Evolutionary conservation across 2,113 vertebrate genomes (phyloP), one percentile per base, ranked within the genome.

Genomic region (Melanostigma gelatinosum): DNA sequence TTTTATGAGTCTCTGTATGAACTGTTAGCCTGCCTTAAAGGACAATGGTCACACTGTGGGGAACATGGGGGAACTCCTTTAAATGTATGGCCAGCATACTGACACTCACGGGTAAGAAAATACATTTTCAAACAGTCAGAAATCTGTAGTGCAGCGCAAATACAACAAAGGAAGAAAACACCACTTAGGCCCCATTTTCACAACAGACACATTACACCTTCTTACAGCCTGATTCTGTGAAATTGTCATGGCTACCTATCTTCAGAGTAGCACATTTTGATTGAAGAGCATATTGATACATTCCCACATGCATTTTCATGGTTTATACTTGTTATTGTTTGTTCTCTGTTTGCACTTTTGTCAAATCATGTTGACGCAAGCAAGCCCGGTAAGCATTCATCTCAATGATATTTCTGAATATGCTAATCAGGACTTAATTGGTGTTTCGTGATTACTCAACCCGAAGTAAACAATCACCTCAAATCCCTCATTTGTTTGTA

Each of bases 381-480:
- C 27, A 8, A 54, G 46, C 50, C 79, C 40, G 12, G 48, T 36
- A 15, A 54, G 24, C 66, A 40, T 75, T 38, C 27, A 52, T 61
- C 54, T 55, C 54, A 29, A 18, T 48, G 46, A 40, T 52, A 70
- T 29, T 66, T 22, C 75, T 61, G 3, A 75, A 82, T 72, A 69
- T 86, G 71, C 75, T 69, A 82, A 73, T 82, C 48, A 18, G 50
- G 63, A 57, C 36, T 64, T 74, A 68, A 84, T 36, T 67, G 29
- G 54, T 55, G 38, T 38, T 55, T 71, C 44, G 15, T 54, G 22
- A 65, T 83, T 65, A 60, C 55, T 44, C 20, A 68, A 80, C 57
- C 62, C 8, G 46, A 68, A 55, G 57, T 75, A 75, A 75, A 75
- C 58, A 78, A 52, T 74, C 24, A 54, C 20, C 40, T 48, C 36